phyloP scores from a whole-genome alignment of 2,797 vertebrate species.

The Malurus splendens region DNA sequence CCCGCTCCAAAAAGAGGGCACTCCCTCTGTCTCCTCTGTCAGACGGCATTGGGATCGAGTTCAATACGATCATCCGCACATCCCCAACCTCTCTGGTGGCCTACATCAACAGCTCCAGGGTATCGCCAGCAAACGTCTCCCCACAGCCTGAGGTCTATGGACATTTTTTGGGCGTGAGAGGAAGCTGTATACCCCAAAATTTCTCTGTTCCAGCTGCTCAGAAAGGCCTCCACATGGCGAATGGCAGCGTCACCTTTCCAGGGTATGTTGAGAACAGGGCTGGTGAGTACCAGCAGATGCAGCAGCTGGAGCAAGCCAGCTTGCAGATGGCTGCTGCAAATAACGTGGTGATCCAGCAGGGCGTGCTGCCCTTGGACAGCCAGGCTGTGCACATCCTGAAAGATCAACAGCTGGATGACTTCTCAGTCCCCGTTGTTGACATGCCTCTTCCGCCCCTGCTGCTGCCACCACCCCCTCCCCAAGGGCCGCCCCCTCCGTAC shows the following conservation, averaged over 20 bases:
- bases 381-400: conserved; percentile 56
- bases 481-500: conserved; percentile 89
- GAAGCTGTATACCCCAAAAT: conserved; percentile 82
- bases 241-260: conserved; percentile 44
- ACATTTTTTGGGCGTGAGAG: conserved; percentile 89
- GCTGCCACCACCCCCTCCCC: conserved; percentile 58
- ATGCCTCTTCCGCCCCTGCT: conserved; percentile 33
- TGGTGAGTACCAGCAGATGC: conserved; percentile 72
- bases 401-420: conserved; percentile 61
- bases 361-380: conserved; percentile 55
- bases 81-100: conserved; percentile 93
- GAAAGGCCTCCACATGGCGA: conserved; percentile 57
- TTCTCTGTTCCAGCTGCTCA: conserved; percentile 58
- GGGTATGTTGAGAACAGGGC: conserved; percentile 35
- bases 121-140: conserved; percentile 78
- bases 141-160: conserved; percentile 90
- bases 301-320: conserved; percentile 77
- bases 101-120: conserved; percentile 87
- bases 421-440: conserved; percentile 21
- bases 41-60: conserved; percentile 87
- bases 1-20: conserved; percentile 82
- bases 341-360: conserved; percentile 87
- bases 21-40: conserved; percentile 88
- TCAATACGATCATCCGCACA: conserved; percentile 91
- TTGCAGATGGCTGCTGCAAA: conserved; percentile 72